These are phyloP conservation scores for Danio kyathit DNA, from an alignment of 2,797 vertebrate genomes.

Conservation along the genomic window DNA sequence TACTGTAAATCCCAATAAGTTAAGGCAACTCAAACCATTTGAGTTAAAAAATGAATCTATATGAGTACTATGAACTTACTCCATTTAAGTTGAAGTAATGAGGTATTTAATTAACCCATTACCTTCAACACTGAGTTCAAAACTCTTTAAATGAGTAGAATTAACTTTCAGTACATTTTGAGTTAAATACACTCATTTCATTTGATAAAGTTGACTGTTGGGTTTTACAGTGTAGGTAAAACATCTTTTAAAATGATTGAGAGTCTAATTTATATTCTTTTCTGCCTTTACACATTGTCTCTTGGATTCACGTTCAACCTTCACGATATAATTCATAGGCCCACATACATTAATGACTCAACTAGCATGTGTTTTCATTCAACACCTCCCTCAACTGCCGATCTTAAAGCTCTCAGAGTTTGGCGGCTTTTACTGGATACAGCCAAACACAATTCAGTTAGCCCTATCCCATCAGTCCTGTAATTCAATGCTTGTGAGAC, in stretches of 20 bases:
- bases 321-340: slow-evolving; percentile 35
- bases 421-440: slow-evolving; percentile 21
- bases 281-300: slow-evolving; percentile 1
- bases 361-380: slow-evolving; percentile 50
- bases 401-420: slow-evolving; percentile 44
- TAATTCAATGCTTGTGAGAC: slow-evolving; percentile 44
- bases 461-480: slow-evolving; percentile 42
- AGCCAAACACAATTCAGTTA: slow-evolving; percentile 55
- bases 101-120: no score
- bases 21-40: no score
- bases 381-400: slow-evolving; percentile 49
- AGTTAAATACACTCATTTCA: no score
- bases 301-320: background rate
- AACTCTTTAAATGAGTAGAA: no score
- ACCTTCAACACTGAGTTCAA: no score
- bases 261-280: background rate
- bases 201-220: no score
- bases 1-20: no score
- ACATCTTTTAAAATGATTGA: background rate
- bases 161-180: no score
- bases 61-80: no score
- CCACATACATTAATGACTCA: slow-evolving; percentile 32
- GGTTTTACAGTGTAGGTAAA: no score
- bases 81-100: no score
- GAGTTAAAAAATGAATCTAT: no score